A percentile compares a stretch with the other conserved stretches of the same genome.
Conservation (phyloP, 2,888 invertebrate species). For the Enchytraeus crypticus region DNA sequence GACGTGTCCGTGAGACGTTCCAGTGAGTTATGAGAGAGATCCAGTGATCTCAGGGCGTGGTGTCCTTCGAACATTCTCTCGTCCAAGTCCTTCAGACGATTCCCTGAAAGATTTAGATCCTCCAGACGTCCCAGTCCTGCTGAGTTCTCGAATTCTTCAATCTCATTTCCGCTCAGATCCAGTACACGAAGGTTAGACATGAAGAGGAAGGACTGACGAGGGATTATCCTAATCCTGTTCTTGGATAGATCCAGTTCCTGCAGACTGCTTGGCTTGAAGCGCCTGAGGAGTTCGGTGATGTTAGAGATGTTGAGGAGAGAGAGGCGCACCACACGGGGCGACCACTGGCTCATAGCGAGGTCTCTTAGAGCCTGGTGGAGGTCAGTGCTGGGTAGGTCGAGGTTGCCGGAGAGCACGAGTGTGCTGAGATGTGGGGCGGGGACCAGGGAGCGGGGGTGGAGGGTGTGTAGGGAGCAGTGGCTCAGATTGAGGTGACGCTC, state of each 20-base stretch:
- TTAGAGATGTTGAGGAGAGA: slow-evolving; percentile 19
- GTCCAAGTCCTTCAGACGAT: slow-evolving; percentile 17
- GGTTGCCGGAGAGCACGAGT: slow-evolving; percentile 30
- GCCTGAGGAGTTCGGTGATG: slow-evolving; percentile 17
- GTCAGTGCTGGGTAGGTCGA: slow-evolving; percentile 16
- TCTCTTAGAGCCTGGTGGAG: slow-evolving; percentile 23
- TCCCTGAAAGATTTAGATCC: slow-evolving; percentile 15
- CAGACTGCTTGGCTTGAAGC: slow-evolving; percentile 24
- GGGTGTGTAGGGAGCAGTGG: slow-evolving; percentile 27
- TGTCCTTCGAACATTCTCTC: slow-evolving; percentile 23
- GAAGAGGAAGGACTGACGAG: slow-evolving; percentile 20
- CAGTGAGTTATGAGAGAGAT: slow-evolving; percentile 33
- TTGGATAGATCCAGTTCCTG: slow-evolving; percentile 28
- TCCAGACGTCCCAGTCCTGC: slow-evolving; percentile 14
- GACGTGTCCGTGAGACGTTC: slow-evolving; percentile 12
- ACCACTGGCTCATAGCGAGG: slow-evolving; percentile 25
- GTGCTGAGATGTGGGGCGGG: slow-evolving; percentile 11
- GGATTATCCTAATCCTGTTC: slow-evolving; percentile 24
- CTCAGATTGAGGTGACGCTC: slow-evolving; percentile 29
- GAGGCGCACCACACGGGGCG: slow-evolving; percentile 17
- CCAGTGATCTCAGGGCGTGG: slow-evolving; percentile 25
- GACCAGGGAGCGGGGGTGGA: slow-evolving; percentile 24
- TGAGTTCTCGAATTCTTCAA: slow-evolving; percentile 10
- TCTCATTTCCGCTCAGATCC: slow-evolving; percentile 27
- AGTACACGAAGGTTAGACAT: slow-evolving; percentile 23